Base-by-base conservation (phyloP, 2,888 invertebrate species). In the Plusia festucae region DNA sequence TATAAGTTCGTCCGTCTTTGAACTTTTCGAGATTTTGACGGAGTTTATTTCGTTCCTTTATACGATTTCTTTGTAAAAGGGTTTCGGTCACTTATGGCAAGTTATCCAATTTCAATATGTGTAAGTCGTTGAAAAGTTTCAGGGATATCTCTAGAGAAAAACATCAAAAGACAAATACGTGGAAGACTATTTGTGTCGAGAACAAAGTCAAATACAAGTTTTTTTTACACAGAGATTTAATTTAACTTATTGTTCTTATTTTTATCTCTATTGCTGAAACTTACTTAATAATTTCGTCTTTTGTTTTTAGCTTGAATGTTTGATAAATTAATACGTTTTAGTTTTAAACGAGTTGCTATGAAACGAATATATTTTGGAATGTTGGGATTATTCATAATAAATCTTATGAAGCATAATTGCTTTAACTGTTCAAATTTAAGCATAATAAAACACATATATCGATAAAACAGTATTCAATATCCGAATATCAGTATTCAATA, bases 81-180 rank as follows among this genome's bases (percentile, higher is more conserved):
- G 59, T 76, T 55, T 76, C 46, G 53, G 20, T 51, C 60, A 68
- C 65, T 73, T 65, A 63, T 44, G 53, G 55, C 55, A 76, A 76
- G 63, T 78, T 81, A 61, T 69, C 54, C 70, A 70, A 76, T 74
- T 76, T 78, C 76, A 64, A 70, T 76, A 70, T 60, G 53, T 63
- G 60, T 34, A 63, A 49, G 60, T 71, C 51, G 58, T 63, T 54
- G 15, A 27, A 54, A 75, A 68, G 64, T 66, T 77, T 61, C 15
- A 8, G n/a, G 15, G 44, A 30, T 24, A 56, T 65, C 70, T 34
- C 46, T n/a, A 27, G 22, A 20, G 34, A 46, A 13, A 0, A 16
- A 32, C 53, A 49, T 22, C 55, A 49, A 46, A 53, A 53, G 22
- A 40, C 40, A 59, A n/a, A 52, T 24, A 22, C 40, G 46, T 5